Base-by-base conservation (phyloP, 2,797 vertebrate species). In the Rhinatrema bivittatum region DNA sequence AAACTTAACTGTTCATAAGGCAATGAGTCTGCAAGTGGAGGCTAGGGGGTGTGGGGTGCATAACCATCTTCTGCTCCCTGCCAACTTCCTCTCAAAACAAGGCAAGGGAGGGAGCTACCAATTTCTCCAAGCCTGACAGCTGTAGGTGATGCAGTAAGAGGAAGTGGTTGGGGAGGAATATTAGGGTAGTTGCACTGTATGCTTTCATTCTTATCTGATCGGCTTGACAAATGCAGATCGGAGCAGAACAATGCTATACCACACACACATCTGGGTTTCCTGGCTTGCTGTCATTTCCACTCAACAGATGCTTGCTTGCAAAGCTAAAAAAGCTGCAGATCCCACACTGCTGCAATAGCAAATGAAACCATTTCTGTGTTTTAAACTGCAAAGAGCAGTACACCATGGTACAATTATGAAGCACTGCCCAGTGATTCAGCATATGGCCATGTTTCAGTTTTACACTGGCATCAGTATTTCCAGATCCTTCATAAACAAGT, bases 131-230 rank as follows among this genome's bases (percentile, higher is more conserved):
- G n/a, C n/a, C n/a, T n/a, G n/a, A n/a, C n/a, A n/a, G n/a, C n/a
- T 44, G 31, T 50, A 40, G 54, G 53, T 1, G 43, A 66, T 71
- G 56, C 62, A 62, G 39, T 51, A 46, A 55, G 70, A 76, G 78
- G 76, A 85, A 81, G 76, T 43, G 61, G 69, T 72, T 42, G 36
- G 48, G n/a, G n/a, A n/a, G n/a, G n/a, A 48, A 62, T 49, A 63
- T 60, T 56, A 65, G 36, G 52, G 62, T 56, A 36, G 42, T 31
- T 65, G 54, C 52, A 46, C 28, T 59, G 56, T n/a, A 1, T 42
- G 45, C 40, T 42, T 74, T n/a, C 23, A 11, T 41, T 56, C n/a
- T 74, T 81, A 76, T 85, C 77, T 77, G 77, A 84, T 81, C 34
- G 32, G 64, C 65, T 25, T 39, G 60, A 56, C 74, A 62, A 62